A percentile compares a stretch with the other conserved stretches of the same genome.
Conservation (phyloP, 2,113 vertebrate species). For the Hyperopisus bebe region DNA sequence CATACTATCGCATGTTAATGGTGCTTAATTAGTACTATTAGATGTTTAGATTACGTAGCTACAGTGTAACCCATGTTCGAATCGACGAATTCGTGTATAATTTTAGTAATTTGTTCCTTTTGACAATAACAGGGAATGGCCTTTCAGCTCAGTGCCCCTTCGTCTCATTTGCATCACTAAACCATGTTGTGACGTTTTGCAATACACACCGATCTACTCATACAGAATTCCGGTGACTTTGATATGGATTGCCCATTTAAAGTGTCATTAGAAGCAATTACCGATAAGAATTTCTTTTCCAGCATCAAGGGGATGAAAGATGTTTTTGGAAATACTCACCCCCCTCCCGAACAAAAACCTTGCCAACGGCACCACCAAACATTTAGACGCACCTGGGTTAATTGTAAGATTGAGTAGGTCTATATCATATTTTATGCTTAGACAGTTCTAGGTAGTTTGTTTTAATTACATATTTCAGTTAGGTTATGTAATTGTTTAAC, state of each 20-base stretch:
- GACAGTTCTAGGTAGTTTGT: background rate
- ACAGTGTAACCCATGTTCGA: background rate
- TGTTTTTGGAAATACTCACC: background rate
- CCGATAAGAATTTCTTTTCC: background rate
- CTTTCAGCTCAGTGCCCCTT: background rate
- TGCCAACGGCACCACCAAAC: background rate
- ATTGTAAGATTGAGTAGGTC: background rate
- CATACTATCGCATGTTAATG: background rate
- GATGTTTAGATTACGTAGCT: background rate
- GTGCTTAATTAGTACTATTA: background rate
- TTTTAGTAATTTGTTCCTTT: background rate
- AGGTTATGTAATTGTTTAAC: background rate
- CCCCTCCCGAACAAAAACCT: background rate
- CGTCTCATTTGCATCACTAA: slow-evolving; percentile 15
- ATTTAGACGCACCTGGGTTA: background rate
- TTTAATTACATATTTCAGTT: background rate
- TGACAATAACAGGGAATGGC: background rate
- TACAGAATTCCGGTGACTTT: slow-evolving; percentile 16
- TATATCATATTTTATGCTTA: background rate
- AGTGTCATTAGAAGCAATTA: background rate
- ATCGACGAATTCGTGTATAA: background rate
- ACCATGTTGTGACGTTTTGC: background rate
- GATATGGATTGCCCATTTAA: slow-evolving; percentile 12
- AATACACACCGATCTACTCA: slow-evolving; percentile 13
- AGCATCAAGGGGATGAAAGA: background rate